These are phyloP conservation scores for Crambe crambe DNA, from an alignment of 37 sponge, comb jelly and placozoan species.

Conservation along the genomic window DNA sequence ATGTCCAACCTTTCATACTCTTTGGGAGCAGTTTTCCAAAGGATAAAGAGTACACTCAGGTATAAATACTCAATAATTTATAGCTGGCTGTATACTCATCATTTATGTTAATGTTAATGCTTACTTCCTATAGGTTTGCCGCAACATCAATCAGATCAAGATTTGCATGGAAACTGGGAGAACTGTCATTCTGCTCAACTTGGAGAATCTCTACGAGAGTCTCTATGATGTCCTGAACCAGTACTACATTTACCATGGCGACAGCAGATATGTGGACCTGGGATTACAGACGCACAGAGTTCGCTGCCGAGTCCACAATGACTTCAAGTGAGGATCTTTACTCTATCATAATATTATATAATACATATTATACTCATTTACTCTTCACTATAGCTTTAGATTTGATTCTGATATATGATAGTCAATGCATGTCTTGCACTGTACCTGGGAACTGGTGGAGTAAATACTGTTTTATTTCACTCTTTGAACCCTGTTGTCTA, in stretches of 20 bases:
- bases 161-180: slow-evolving; percentile 92
- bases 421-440: no score
- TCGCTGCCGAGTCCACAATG: slow-evolving; percentile 80
- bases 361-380: no score
- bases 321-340: slow-evolving; percentile 75
- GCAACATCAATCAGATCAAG: slow-evolving; percentile 94
- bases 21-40: slow-evolving; percentile 97
- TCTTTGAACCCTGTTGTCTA: no score
- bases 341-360: background rate
- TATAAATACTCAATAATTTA: slow-evolving; percentile 50
- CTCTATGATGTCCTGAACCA: slow-evolving; percentile 95
- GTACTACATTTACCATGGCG: slow-evolving; percentile 67
- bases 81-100: background rate
- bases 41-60: slow-evolving; percentile 96
- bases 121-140: slow-evolving; percentile 76
- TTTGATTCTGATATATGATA: no score
- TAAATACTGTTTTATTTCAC: no score
- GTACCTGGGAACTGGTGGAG: no score
- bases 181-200: slow-evolving; percentile 85
- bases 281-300: slow-evolving; percentile 88
- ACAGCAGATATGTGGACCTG: slow-evolving; percentile 83
- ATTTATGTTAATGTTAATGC: no score
- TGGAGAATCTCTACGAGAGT: slow-evolving; percentile 96
- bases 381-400: no score
- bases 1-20: slow-evolving; percentile 59